Evolutionary conservation across 2,888 invertebrate species (phyloP).

Genomic region (Thereva unica): DNA sequence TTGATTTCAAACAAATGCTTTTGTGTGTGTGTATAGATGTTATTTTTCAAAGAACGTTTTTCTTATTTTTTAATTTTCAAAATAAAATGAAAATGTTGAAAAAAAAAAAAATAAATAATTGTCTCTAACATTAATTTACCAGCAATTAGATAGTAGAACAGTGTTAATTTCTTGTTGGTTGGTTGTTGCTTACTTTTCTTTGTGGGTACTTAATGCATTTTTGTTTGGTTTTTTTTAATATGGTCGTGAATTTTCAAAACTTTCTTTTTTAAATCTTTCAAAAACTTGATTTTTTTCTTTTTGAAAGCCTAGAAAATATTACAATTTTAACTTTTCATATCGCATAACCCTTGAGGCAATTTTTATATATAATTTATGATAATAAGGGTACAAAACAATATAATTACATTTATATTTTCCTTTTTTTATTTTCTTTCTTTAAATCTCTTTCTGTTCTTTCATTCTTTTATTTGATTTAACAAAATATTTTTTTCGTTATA

Average conservation of each 20-base stretch:
- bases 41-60: slow-evolving; percentile 31
- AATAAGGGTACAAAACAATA: slow-evolving; percentile 32
- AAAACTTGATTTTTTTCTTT: slow-evolving; percentile 8
- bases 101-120: slow-evolving; percentile 35
- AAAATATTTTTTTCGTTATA: slow-evolving; percentile 39
- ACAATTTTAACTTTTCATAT: slow-evolving; percentile 26
- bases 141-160: slow-evolving; percentile 22
- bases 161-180: background rate
- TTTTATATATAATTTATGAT: slow-evolving; percentile 5
- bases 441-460: slow-evolving; percentile 32
- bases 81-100: slow-evolving; percentile 24
- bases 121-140: slow-evolving; percentile 29
- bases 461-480: slow-evolving; percentile 12
- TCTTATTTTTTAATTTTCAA: slow-evolving; percentile 19
- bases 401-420: slow-evolving; percentile 24
- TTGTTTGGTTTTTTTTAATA: slow-evolving; percentile 6
- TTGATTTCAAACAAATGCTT: no score
- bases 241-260: slow-evolving; percentile 24
- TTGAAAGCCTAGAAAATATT: slow-evolving; percentile 22
- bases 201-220: slow-evolving; percentile 7
- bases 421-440: slow-evolving; percentile 23
- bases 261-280: background rate
- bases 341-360: slow-evolving; percentile 23
- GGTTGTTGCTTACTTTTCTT: slow-evolving; percentile 17
- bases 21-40: slow-evolving; percentile 20